Base-by-base conservation (phyloP, 2,797 vertebrate species). In the Eutrigla gurnardus region DNA sequence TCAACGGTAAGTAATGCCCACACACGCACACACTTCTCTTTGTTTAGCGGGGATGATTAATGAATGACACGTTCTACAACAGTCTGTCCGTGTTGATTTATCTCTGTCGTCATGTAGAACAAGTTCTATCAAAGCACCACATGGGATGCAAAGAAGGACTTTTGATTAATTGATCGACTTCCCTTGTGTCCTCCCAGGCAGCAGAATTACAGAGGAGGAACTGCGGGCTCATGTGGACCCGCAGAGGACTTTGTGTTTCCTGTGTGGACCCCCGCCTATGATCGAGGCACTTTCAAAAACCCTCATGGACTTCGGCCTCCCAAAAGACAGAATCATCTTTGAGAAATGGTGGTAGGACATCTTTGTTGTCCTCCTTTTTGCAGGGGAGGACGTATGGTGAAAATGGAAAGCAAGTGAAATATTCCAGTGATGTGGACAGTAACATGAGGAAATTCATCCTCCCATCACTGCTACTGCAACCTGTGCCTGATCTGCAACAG, bases 251-350 rank as follows among this genome's bases (percentile, higher is more conserved):
- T 88, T 97, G 77, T 99, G 98, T 93, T 99, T 96, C 89, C 94
- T 99, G 73, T 99, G 98, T 4, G 98, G 98, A 18, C 98, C 98
- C 7, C 98, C 97, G 37, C 96, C 96, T 6, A 99, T 99, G 97
- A 97, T 96, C 17, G 95, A 99, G 89, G 95, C 94, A 1, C 75
- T 97, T 88, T 97, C 96, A 76, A 89, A 91, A 82, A 92, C 94
- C 57, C 95, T 99, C 1, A 82, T 84, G 78, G 88, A 85, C 33
- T 75, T 95, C 4, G 95, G 93, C 18, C 92, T 99, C 65, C 79
- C 96, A 2, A 91, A 85, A 78, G 93, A 97, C 77, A 93, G 89
- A 86, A 94, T 99, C 86, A 89, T 95, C 81, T 99, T 97, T 86
- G 98, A 99, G 93, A 99, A 99, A 84, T 99, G 98, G 98, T 99